Conservation (phyloP, 2,888 invertebrate species). For the Vanessa cardui region DNA sequence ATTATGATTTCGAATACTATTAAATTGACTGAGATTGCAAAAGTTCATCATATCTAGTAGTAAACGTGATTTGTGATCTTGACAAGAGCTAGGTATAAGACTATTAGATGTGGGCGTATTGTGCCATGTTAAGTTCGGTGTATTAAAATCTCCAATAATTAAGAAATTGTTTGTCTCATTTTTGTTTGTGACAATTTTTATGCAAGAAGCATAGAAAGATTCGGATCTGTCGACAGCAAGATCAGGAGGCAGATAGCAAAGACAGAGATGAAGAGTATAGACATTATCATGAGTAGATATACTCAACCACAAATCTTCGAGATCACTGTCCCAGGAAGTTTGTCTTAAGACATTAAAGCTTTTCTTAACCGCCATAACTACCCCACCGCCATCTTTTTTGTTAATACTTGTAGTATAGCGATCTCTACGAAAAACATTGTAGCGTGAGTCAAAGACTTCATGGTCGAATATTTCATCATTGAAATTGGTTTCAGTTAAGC, state of each 20-base stretch:
- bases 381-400: slow-evolving; percentile 21
- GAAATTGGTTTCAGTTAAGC: background rate
- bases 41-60: no score
- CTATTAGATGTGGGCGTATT: no score
- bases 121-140: background rate
- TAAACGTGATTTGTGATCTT: no score
- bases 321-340: no score
- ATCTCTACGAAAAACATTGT: slow-evolving; percentile 1
- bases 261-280: slow-evolving; percentile 3
- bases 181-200: slow-evolving; percentile 1
- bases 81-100: no score
- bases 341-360: slow-evolving; percentile 4
- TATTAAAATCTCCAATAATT: background rate
- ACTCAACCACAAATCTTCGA: background rate
- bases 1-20: no score
- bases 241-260: slow-evolving; percentile 1
- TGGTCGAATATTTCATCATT: background rate
- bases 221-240: background rate
- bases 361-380: slow-evolving; percentile 19
- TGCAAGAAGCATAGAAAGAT: slow-evolving; percentile 8
- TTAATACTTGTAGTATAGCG: background rate
- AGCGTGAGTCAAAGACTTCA: slow-evolving; percentile 8
- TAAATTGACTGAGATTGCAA: no score
- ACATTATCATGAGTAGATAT: slow-evolving; percentile 9
- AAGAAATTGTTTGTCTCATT: background rate